Base-by-base conservation (phyloP, 2,888 invertebrate species). In the Argynnis bischoffii region DNA sequence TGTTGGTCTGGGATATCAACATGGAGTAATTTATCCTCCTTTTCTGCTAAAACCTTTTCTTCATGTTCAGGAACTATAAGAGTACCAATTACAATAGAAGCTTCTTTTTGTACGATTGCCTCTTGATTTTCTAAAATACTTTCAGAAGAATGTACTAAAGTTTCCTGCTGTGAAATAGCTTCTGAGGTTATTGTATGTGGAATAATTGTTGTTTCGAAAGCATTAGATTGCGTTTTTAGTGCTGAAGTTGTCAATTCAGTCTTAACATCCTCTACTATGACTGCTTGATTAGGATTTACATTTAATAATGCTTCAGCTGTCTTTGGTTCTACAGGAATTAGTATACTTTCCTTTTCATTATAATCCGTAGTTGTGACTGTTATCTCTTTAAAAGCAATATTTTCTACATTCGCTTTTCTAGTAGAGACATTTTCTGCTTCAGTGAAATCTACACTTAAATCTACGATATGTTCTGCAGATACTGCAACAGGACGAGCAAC, bases 101-200 rank as follows among this genome's bases (percentile, higher is more conserved):
- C 92, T 16, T 93, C 94, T 55, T 82, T 86, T 61, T 81, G 81
- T 46, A 81, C 76, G 31, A 79, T 74, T 55, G 76, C 81, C 70
- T 82, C 69, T 60, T 78, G 73, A 16, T 72, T 74, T 48, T 79
- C 72, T 5, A 92, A 76, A 55, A 81, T 74, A n/a, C 92, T 83
- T 77, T 93, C 91, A 15, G 88, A 90, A 14, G 88, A 84, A 77
- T 90, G 87, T 35, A 94, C 79, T 60, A 93, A 84, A 35, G 94
- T 86, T 92, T 95, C 92, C 74, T 89, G 93, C 74, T 92, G 93
- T 63, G 92, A 92, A 65, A 95, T 81, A 16, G 95, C 95, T 77
- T 95, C 94, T 72, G 84, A 89, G 73, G 18, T 50, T 16, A 93
- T 86, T 61, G 93, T 81, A 56, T 79, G 84, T 72, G 84, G 80